A percentile compares a stretch with the other conserved stretches of the same genome.
These are phyloP conservation scores for Cricetomys ansorgei DNA, from an alignment of 2,113 vertebrate species.

Conservation along the genomic window DNA sequence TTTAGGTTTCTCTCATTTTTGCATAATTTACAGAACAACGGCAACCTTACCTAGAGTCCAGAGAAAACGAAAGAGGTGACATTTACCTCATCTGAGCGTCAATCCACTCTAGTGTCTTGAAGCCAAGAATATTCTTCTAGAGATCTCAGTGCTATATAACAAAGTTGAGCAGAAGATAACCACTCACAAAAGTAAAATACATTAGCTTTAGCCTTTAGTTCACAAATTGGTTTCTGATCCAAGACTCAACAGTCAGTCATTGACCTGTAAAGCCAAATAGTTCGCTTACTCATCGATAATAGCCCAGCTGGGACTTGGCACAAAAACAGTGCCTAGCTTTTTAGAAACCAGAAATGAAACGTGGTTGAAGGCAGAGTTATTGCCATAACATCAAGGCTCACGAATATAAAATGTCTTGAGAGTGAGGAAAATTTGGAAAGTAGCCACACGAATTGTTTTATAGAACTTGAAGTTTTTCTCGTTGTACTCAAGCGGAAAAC, in stretches of 20 bases:
- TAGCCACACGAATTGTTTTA: constrained; percentile 24
- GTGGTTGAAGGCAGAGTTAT: background rate
- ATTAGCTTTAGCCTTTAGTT: constrained; percentile 17
- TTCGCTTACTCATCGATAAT: background rate
- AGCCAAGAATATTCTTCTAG: constrained; percentile 21
- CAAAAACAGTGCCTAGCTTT: background rate
- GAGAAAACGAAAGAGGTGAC: background rate
- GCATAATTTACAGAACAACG: constrained; percentile 8
- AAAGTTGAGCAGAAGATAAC: constrained; percentile 30
- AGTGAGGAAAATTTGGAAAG: background rate
- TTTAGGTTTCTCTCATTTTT: background rate
- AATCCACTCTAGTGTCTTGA: background rate
- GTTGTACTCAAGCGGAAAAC: background rate
- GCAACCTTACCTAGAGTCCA: background rate
- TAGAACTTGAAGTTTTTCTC: background rate
- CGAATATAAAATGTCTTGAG: background rate
- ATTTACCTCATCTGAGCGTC: constrained; percentile 43
- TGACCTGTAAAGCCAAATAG: background rate
- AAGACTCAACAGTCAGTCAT: constrained; percentile 14
- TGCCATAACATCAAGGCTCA: background rate
- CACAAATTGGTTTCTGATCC: constrained; percentile 35
- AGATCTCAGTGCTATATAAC: background rate
- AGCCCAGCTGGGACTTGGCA: background rate
- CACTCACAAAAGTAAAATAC: constrained; percentile 41
- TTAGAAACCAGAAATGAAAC: constrained; percentile 50